Evolutionary conservation across 1,140 invertebrate species (phyloP), one percentile per base, ranked within the genome.

Genomic region (Sipha flava): DNA sequence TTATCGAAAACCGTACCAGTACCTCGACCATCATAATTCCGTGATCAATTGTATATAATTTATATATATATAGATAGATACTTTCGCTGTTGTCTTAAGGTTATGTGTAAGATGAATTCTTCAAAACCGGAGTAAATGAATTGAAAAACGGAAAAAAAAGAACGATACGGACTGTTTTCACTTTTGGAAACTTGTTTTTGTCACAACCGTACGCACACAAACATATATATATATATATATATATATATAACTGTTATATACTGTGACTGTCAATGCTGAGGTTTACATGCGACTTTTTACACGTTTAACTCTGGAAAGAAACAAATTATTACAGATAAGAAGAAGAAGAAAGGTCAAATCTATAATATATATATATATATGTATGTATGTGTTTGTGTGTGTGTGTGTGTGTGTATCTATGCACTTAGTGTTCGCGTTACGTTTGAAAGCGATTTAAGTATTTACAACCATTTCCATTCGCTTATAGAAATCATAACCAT

Each of bases 181-280:
- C 66, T 70, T 70, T 70, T 70, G 40, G 66, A 70, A 70, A 70
- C 66, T 70, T 29, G 66, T 70, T 70, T 70, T 70, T 47, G 23
- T 70, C 43, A n/a, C 40, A 66, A 6, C 14, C 2, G n/a, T 45
- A 9, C 31, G 14, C 2, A n/a, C n/a, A n/a, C n/a, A n/a, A n/a
- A n/a, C n/a, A n/a, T n/a, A n/a, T n/a, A n/a, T n/a, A n/a, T n/a
- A n/a, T n/a, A n/a, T n/a, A 59, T 31, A 59, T 34, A 31, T 59
- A n/a, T 59, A 29, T 31, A 31, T 34, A 31, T 2, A 14, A 59
- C 57, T 29, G n/a, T n/a, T n/a, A n/a, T n/a, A 18, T 1, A 64
- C 31, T 10, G n/a, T 23, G 31, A 3, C 4, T 5, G 34, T 40
- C 14, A 31, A 37, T 5, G 14, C 26, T 37, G 37, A 43, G 21